phyloP scores from a whole-genome alignment of 2,797 vertebrate genomes.

The Anniella stebbinsi region DNA sequence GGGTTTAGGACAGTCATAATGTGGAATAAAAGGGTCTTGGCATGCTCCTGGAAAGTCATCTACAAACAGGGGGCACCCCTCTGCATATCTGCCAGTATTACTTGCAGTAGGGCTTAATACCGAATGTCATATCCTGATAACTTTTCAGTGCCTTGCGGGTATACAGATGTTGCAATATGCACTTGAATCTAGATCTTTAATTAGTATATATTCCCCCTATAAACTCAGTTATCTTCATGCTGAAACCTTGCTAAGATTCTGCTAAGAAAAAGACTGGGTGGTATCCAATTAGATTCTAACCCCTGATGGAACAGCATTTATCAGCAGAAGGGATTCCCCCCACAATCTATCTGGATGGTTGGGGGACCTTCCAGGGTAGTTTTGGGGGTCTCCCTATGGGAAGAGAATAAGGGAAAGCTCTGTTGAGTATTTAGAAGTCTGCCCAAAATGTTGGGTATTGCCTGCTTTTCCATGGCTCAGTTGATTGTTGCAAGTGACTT shows the following conservation, averaged over 20 bases:
- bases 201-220: too few relatives aligned
- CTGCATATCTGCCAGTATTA: not conserved
- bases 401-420: not conserved
- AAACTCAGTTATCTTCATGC: too few relatives aligned
- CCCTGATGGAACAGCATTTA: not conserved
- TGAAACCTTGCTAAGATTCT: too few relatives aligned
- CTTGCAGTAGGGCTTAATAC: too few relatives aligned
- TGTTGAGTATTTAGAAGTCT: too few relatives aligned
- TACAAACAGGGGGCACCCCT: too few relatives aligned
- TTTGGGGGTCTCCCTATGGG: not conserved
- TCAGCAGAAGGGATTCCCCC: too few relatives aligned
- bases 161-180: too few relatives aligned
- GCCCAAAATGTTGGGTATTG: too few relatives aligned
- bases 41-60: not conserved
- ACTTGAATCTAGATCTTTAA: too few relatives aligned
- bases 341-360: not conserved
- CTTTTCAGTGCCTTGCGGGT: too few relatives aligned
- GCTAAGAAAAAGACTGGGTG: not conserved
- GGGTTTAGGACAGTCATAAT: not conserved
- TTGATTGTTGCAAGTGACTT: not conserved
- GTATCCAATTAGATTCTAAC: not conserved
- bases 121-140: not conserved
- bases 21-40: not conserved
- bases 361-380: not conserved
- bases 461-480: too few relatives aligned